Conservation (phyloP, 2,888 invertebrate genomes). For the Nomada hirtipes region DNA sequence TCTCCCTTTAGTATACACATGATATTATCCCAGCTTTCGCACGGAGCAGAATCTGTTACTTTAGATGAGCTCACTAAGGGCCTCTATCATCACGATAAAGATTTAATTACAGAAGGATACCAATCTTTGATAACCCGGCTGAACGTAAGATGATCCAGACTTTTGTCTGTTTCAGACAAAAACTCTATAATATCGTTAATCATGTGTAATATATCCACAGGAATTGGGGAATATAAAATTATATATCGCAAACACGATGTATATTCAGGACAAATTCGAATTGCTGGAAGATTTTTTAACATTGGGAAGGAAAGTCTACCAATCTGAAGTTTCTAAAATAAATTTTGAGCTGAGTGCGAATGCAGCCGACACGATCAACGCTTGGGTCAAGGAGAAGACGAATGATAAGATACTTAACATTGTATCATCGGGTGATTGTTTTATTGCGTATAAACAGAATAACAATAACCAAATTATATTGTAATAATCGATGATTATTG, state of each 20-base stretch:
- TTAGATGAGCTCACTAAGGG: constrained; percentile 69
- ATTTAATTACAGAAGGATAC: constrained; percentile 61
- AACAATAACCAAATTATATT: background rate
- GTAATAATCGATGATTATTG: background rate
- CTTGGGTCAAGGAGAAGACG: constrained; percentile 92
- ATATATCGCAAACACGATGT: constrained; percentile 90
- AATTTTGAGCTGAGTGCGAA: constrained; percentile 86
- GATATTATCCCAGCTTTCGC: constrained; percentile 77
- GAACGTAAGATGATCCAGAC: constrained; percentile 66
- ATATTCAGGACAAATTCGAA: constrained; percentile 86
- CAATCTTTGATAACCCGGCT: constrained; percentile 65
- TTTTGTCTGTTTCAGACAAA: background rate
- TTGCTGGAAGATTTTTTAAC: constrained; percentile 86
- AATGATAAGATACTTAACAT: constrained; percentile 92
- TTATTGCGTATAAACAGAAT: background rate
- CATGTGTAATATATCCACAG: constrained; percentile 39
- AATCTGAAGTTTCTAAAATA: constrained; percentile 87
- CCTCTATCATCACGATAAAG: constrained; percentile 62
- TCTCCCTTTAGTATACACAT: constrained; percentile 81
- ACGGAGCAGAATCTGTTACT: constrained; percentile 76
- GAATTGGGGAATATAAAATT: constrained; percentile 85
- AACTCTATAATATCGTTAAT: background rate
- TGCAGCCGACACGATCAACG: constrained; percentile 88
- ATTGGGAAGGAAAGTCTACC: constrained; percentile 87
- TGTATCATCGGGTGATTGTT: constrained; percentile 85